phyloP scores from a whole-genome alignment of 2,797 vertebrate species.

The Pangasius larnaudii region DNA sequence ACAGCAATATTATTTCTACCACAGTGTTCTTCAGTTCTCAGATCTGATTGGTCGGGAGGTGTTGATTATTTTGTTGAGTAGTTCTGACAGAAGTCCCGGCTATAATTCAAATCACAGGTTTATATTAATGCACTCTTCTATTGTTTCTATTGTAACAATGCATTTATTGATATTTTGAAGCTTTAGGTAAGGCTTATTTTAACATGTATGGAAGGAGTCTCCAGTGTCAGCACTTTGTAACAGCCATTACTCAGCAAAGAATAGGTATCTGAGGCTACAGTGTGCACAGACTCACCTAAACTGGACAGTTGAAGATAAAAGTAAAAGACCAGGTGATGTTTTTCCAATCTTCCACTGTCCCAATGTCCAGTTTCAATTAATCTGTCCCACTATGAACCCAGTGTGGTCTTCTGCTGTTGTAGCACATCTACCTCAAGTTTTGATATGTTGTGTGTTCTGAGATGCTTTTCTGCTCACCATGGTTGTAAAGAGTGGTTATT shows the following conservation, averaged over 20 bases:
- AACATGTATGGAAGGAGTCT: background rate
- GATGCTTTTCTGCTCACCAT: background rate
- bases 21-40: background rate
- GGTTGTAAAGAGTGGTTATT: background rate
- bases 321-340: background rate
- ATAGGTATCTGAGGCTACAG: background rate
- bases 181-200: background rate
- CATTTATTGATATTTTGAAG: background rate
- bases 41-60: background rate
- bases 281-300: background rate
- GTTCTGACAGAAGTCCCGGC: background rate
- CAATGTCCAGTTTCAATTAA: background rate
- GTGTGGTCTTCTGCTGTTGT: background rate
- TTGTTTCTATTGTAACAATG: background rate
- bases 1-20: too few species aligned
- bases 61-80: background rate
- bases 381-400: background rate
- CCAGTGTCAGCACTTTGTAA: too few species aligned
- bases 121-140: background rate
- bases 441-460: background rate
- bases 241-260: background rate
- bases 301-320: background rate
- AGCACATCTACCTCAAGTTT: background rate
- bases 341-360: background rate
- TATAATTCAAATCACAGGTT: background rate